phyloP scores from a whole-genome alignment of 2,113 vertebrate genomes.

The Nyctibius bracteatus region DNA sequence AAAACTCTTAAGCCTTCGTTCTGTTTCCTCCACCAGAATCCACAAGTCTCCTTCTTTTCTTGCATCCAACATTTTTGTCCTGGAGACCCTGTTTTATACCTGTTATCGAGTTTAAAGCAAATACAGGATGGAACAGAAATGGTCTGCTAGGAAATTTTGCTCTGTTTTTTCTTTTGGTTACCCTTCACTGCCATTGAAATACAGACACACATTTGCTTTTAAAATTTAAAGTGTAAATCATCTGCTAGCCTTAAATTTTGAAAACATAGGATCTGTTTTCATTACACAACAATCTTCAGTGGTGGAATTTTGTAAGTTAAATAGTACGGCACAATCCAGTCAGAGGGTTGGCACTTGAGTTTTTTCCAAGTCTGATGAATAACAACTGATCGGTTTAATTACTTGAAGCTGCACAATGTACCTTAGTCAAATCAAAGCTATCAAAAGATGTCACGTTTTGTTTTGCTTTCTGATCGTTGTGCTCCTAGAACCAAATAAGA shows the following conservation, averaged over 20 bases:
- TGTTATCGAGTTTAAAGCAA: not conserved
- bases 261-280: not conserved
- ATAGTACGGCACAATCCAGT: not conserved
- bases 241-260: not conserved
- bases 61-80: not conserved
- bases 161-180: not conserved
- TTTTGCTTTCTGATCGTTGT: not conserved
- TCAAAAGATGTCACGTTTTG: not conserved
- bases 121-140: not conserved
- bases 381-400: not conserved
- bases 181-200: not conserved
- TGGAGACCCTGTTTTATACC: not conserved
- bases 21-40: not conserved
- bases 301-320: not conserved
- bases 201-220: not conserved
- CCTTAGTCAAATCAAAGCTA: not conserved
- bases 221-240: not conserved
- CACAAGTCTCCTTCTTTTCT: not conserved
- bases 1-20: not conserved
- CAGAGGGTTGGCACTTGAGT: not conserved
- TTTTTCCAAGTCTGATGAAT: not conserved
- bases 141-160: not conserved
- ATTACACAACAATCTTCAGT: not conserved
- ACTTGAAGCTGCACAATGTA: not conserved
- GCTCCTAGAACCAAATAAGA: not conserved